Evolutionary conservation across 2,113 vertebrate species (phyloP), one percentile per base, ranked within the genome.

Genomic region (Melierax canorus): DNA sequence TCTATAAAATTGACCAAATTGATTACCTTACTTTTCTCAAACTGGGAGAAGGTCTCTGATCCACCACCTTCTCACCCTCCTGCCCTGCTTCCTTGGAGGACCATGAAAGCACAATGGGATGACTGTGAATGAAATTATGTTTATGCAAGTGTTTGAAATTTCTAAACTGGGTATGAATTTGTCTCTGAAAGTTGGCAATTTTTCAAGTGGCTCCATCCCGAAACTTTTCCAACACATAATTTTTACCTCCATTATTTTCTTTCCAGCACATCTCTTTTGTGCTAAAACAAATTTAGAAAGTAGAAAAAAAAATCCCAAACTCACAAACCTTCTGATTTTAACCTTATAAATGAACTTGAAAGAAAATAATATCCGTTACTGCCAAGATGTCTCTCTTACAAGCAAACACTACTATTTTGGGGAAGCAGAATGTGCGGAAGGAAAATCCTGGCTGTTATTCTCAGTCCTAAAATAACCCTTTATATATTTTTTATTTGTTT

Each of bases 261-360:
- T 87, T 94, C 82, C 58, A 93, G 45, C 17, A n/a, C 55, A 62
- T 66, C 19, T 72, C 34, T 76, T 91, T 39, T 66, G 83, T 85
- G 36, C 24, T 87, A 88, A 82, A 94, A 76, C 55, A 95, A 95
- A 96, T 92, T 76, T 90, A 88, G 92, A 88, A 91, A 79, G 30
- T 56, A 30, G 30, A 3, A 59, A 73, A 77, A 78, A 74, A 77
- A 60, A 50, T 36, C n/a, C 30, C 38, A 63, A 95, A 39, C 58
- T 91, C 74, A 72, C 36, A 86, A 93, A 82, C 71, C 11, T 91
- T 74, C 79, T 67, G n/a, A 74, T 88, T 95, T 96, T 96, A 95
- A 96, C 86, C 91, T 96, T 89, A 95, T 50, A 92, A 94, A 95
- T 81, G 55, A 96, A 78, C 84, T 94, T 92, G 86, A 94, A 89